Evolutionary conservation across 2,113 vertebrate genomes (phyloP), one percentile per base, ranked within the genome.

Genomic region (Cyanistes caeruleus): DNA sequence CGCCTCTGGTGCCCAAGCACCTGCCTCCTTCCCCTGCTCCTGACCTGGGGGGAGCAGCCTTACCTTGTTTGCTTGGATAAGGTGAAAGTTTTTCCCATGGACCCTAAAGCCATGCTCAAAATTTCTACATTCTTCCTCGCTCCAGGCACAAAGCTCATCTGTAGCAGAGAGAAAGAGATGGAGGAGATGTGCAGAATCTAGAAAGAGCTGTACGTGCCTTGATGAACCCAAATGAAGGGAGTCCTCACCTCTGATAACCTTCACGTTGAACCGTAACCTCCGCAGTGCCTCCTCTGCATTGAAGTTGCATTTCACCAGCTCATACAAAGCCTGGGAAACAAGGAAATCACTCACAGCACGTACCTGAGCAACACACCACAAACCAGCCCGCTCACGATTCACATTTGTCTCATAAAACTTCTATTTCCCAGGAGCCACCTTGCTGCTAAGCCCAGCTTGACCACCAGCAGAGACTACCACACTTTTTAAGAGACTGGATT

Each of bases 41-140:
- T 25, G 2, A 33, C 33, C 63, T 30, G 72, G 44, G 70, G 30
- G 33, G 35, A 64, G 35, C 5, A 2, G 87, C 70, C 97, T 97
- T 92, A 99, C 99, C 99, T 99, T 99, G 97, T 99, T 99, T 28
- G 98, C 99, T 89, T 99, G 99, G 94, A 99, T 99, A 72, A 99
- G 99, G 87, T 99, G 98, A 64, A 99, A 99, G 97, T 99, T 99
- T 96, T 99, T 99, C 53, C 99, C 99, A 3, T 99, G 99, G 93
- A 99, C 99, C 16, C 99, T 98, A 97, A 99, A 99, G 83, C 99
- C 99, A 4, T 99, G 98, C 79, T 99, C 99, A 88, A 99, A 99
- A 96, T 98, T 99, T 90, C 99, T 97, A 84, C 99, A 98, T 94
- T 99, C 99, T 92, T 99, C 99, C 73, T 99, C 99, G 0, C 99